phyloP scores from a whole-genome alignment of 2,113 vertebrate genomes.

The Anolis sagrei region DNA sequence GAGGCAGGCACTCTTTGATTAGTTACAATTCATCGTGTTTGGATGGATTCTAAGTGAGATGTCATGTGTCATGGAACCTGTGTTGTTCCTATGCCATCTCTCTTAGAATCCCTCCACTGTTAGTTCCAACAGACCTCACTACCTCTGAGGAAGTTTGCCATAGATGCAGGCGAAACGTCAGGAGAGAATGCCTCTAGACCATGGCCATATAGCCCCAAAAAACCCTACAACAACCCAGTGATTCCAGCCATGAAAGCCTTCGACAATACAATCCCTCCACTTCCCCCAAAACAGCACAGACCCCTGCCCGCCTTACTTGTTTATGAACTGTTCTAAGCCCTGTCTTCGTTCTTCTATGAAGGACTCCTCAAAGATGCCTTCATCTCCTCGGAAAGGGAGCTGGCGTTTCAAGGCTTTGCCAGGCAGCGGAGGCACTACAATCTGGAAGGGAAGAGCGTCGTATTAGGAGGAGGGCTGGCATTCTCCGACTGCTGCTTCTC shows the following conservation, averaged over 20 bases:
- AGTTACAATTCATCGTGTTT: background rate
- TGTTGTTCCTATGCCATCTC: background rate
- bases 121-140: too few species aligned
- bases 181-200: too few species aligned
- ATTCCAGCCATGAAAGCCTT: too few species aligned
- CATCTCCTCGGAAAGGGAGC: constrained; percentile 94
- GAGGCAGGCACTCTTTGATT: background rate
- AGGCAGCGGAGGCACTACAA: constrained; percentile 96
- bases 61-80: too few species aligned
- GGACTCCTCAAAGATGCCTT: constrained; percentile 96
- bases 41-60: too few species aligned
- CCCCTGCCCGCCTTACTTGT: constrained; percentile 85
- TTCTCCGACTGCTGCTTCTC: too few species aligned
- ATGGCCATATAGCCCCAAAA: too few species aligned
- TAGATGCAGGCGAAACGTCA: too few species aligned
- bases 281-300: too few species aligned
- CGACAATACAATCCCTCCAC: too few species aligned
- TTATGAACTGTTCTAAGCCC: constrained; percentile 98
- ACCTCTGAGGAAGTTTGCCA: too few species aligned
- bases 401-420: constrained; percentile 98
- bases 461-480: background rate
- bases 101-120: background rate
- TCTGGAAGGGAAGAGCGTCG: constrained; percentile 77
- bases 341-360: constrained; percentile 96
- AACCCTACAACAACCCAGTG: too few species aligned